Evolutionary conservation across 1,140 invertebrate genomes (phyloP).

Genomic region (Meloidogyne floridensis): DNA sequence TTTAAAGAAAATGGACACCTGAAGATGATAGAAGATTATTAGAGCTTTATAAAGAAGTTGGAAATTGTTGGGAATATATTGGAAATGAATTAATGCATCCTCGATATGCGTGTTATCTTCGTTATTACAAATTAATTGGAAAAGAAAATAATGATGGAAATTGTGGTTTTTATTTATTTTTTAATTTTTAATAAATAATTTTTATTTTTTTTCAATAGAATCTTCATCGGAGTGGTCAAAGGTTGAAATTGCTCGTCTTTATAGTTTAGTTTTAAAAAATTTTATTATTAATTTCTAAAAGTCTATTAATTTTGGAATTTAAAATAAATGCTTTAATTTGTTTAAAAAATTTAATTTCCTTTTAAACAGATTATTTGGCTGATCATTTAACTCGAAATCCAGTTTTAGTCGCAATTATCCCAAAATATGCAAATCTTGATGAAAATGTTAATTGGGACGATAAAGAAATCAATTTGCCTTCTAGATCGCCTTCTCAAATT

Average conservation of each 20-base stretch:
- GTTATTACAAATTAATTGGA: constrained; percentile 3
- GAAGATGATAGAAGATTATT: constrained; percentile 22
- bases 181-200: background rate
- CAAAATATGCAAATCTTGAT: constrained; percentile 22
- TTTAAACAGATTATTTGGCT: constrained; percentile 18
- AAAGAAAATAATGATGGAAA: constrained; percentile 8
- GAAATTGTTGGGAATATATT: constrained; percentile 24
- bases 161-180: background rate
- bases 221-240: constrained; percentile 3
- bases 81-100: constrained; percentile 26
- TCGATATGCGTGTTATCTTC: constrained; percentile 16
- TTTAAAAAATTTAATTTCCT: background rate
- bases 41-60: constrained; percentile 18
- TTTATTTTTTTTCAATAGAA: background rate
- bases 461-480: constrained; percentile 11
- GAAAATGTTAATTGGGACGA: constrained; percentile 25
- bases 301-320: too few species aligned
- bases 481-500: constrained; percentile 2
- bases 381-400: constrained; percentile 29
- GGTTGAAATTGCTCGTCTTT: constrained; percentile 26
- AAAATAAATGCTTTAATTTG: background rate
- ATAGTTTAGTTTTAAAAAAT: constrained; percentile 1
- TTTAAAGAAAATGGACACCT: constrained; percentile 21
- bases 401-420: constrained; percentile 28
- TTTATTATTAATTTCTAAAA: too few species aligned